phyloP scores from a whole-genome alignment of 1,140 invertebrate species.

The Plectrocnemia conspersa region DNA sequence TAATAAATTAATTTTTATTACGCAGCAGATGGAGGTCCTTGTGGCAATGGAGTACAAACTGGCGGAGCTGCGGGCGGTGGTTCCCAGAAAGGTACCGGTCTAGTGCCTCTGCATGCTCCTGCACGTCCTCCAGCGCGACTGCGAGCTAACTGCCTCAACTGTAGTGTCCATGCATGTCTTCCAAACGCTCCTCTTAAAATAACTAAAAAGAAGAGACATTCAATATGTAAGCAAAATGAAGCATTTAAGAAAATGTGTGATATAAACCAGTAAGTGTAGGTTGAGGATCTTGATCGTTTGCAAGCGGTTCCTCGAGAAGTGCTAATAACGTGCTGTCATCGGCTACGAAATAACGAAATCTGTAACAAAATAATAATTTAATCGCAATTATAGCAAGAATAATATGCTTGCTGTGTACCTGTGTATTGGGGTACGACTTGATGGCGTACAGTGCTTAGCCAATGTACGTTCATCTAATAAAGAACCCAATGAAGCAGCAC shows the following conservation, averaged over 20 bases:
- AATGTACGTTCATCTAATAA: conserved; percentile 83
- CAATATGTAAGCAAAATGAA: conserved; percentile 30
- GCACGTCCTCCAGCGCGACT: conserved; percentile 61
- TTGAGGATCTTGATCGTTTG: conserved; percentile 73
- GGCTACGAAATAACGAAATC: conserved; percentile 86
- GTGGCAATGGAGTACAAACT: conserved; percentile 40
- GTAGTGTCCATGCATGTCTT: conserved; percentile 90
- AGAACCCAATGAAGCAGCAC: conserved; percentile 78
- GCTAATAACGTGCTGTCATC: conserved; percentile 87
- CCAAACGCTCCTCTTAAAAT: conserved; percentile 88
- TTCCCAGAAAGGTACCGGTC: conserved; percentile 44
- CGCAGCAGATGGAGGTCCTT: conserved; percentile 41
- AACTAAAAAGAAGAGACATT: conserved; percentile 60
- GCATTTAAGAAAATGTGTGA: background rate
- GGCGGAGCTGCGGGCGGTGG: conserved; percentile 40
- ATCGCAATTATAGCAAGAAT: background rate
- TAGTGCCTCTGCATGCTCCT: conserved; percentile 39
- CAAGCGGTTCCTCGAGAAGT: conserved; percentile 84
- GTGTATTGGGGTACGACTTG: conserved; percentile 37
- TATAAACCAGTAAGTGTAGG: conserved; percentile 61
- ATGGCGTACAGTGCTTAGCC: conserved; percentile 70
- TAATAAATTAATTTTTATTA: conserved; percentile 33
- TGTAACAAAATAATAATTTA: conserved; percentile 30
- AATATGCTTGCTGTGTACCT: conserved; percentile 11
- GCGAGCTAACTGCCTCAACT: conserved; percentile 74